Percentiles rank a stretch among this genome's conserved stretches.
Conservation (phyloP, 2,113 vertebrate genomes). For the Scomber japonicus region DNA sequence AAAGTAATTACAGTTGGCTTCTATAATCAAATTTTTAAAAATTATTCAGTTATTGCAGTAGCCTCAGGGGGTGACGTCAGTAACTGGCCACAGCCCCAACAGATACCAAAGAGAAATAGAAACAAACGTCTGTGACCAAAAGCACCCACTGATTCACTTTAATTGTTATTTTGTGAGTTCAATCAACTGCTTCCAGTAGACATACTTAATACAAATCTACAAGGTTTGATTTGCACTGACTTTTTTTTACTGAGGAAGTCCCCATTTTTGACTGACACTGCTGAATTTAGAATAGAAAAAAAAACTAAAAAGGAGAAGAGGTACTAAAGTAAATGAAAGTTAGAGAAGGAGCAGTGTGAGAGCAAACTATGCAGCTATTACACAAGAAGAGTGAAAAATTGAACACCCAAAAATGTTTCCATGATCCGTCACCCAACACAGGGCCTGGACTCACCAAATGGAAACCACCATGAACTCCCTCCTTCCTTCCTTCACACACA, state of each 20-base stretch:
- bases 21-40: too few species aligned
- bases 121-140: background rate
- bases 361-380: background rate
- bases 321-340: background rate
- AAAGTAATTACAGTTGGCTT: too few species aligned
- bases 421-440: constrained; percentile 50
- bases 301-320: background rate
- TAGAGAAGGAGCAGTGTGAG: background rate
- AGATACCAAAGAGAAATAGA: too few species aligned
- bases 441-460: constrained; percentile 57
- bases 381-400: background rate
- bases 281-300: too few species aligned
- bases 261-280: too few species aligned
- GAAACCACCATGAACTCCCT: constrained; percentile 58
- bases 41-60: constrained; percentile 4
- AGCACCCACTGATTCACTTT: too few species aligned
- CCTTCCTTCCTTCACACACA: background rate
- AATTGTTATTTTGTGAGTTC: too few species aligned
- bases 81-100: constrained; percentile 20
- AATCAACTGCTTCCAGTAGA: too few species aligned
- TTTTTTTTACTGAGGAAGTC: too few species aligned
- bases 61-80: constrained; percentile 9
- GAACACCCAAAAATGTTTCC: constrained; percentile 67
- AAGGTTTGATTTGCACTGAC: too few species aligned
- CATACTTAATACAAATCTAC: too few species aligned